Percentiles rank a stretch among this genome's conserved stretches.
Conservation (phyloP, 2,888 invertebrate species). For the Meta bourneti region DNA sequence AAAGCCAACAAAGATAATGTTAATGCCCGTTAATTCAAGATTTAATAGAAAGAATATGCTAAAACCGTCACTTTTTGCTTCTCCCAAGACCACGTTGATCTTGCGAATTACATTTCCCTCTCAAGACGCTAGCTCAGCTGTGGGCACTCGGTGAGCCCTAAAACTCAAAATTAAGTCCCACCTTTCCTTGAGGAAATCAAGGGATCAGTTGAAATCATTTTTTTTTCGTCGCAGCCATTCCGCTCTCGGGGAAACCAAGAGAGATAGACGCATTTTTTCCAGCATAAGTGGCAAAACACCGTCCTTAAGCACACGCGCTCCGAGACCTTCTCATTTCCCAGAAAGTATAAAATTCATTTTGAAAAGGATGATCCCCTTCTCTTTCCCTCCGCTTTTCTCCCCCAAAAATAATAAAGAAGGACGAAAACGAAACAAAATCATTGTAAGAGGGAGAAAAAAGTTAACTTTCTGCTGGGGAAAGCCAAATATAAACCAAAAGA, state of each 20-base stretch:
- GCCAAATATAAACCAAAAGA: slow-evolving; percentile 24
- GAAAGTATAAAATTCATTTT: background rate
- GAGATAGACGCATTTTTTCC: background rate
- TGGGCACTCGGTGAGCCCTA: background rate
- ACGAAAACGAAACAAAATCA: background rate
- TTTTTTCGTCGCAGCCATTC: background rate
- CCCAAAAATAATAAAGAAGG: background rate
- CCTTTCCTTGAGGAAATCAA: background rate
- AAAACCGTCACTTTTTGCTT: background rate
- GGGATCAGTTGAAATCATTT: background rate
- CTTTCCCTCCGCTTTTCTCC: too few relatives aligned
- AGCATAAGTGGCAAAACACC: background rate
- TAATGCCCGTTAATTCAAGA: too few relatives aligned
- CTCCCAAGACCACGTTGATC: background rate
- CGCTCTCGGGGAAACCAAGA: background rate
- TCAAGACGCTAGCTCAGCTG: background rate
- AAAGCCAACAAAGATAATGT: too few relatives aligned
- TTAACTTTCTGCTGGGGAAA: slow-evolving; percentile 22
- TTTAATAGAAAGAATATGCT: too few relatives aligned
- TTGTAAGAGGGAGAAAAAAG: background rate
- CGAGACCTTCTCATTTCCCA: background rate
- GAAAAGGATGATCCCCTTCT: background rate
- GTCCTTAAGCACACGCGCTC: background rate
- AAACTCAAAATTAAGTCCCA: slow-evolving; percentile 2
- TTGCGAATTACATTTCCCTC: background rate